Percentiles rank a stretch among this genome's conserved stretches.
Conservation (phyloP, 2,113 vertebrate genomes). For the Hystrix cristata region DNA sequence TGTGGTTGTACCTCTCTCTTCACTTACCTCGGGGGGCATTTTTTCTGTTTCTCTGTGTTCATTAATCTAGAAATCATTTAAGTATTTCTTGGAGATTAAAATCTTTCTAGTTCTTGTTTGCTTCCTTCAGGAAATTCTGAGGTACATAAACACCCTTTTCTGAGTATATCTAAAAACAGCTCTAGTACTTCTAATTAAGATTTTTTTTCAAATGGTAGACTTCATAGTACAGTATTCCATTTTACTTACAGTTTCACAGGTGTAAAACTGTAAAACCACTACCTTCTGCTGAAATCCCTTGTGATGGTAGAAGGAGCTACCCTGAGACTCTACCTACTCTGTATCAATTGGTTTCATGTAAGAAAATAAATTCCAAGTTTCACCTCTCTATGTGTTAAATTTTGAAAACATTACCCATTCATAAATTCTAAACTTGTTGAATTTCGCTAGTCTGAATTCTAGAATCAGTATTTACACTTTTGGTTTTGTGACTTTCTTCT, state of each 20-base stretch:
- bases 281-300: background rate
- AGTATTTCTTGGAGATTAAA: background rate
- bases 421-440: background rate
- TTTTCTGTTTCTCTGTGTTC: background rate
- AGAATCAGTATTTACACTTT: background rate
- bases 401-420: background rate
- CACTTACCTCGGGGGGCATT: background rate
- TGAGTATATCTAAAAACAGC: background rate
- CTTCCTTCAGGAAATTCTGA: background rate
- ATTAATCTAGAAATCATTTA: background rate
- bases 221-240: background rate
- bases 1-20: background rate
- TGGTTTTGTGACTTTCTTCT: background rate
- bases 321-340: background rate
- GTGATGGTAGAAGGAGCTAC: background rate
- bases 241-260: background rate
- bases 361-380: background rate
- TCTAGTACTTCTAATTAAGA: background rate
- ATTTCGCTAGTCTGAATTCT: background rate
- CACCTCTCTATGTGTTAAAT: background rate
- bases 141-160: background rate
- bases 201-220: background rate
- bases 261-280: background rate
- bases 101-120: conserved; percentile 20
- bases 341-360: background rate